These are phyloP conservation scores for Ptyas mucosa DNA, from an alignment of 2,113 vertebrate species.

Conservation along the genomic window DNA sequence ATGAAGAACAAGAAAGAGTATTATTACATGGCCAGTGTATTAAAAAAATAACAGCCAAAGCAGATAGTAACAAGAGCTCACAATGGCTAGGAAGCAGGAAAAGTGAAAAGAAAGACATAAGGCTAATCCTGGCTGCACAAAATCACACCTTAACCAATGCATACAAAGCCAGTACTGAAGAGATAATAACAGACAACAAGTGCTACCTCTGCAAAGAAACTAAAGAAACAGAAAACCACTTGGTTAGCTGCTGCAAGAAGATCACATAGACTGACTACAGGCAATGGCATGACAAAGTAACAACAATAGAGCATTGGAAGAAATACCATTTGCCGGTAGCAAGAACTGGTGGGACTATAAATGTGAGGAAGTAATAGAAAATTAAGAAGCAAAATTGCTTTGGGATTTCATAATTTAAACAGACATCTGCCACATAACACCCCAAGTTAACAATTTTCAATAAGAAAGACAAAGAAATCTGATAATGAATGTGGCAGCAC, in stretches of 20 bases:
- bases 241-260: not conserved
- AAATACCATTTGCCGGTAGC: not conserved
- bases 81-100: not conserved
- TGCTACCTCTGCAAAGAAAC: not conserved
- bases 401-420: not conserved
- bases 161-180: not conserved
- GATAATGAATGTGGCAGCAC: not conserved
- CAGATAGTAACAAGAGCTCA: not conserved
- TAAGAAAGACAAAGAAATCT: not conserved
- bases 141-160: not conserved
- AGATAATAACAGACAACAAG: not conserved
- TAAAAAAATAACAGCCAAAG: not conserved
- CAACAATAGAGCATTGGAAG: not conserved
- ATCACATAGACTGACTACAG: not conserved
- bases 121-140: not conserved
- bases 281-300: not conserved
- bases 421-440: not conserved
- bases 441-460: not conserved
- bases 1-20: not conserved
- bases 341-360: not conserved
- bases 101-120: not conserved
- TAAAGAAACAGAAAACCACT: not conserved
- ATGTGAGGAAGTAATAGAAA: not conserved
- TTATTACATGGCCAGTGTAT: not conserved
- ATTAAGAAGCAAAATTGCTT: not conserved